Conservation (phyloP, 2,113 vertebrate genomes). For the Paedocypris sp. region DNA sequence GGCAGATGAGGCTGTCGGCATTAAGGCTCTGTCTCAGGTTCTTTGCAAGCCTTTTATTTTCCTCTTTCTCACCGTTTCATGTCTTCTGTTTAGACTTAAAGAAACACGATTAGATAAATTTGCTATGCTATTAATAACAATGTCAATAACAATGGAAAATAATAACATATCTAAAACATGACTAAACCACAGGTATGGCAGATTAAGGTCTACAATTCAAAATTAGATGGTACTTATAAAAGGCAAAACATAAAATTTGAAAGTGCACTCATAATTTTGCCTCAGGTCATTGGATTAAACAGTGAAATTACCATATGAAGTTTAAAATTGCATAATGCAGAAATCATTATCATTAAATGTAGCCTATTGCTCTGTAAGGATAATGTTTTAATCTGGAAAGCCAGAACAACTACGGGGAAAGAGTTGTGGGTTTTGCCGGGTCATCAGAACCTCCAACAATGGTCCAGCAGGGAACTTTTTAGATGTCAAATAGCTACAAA, state of each 20-base stretch:
- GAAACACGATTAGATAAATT: constrained; percentile 58
- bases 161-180: constrained; percentile 13
- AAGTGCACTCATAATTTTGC: constrained; percentile 53
- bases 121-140: no score
- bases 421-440: no score
- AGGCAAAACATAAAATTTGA: constrained; percentile 58
- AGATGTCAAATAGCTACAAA: no score
- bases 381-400: no score
- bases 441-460: no score
- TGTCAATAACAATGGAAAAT: no score
- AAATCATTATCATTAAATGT: no score
- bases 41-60: constrained; percentile 44
- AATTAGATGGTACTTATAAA: constrained; percentile 59
- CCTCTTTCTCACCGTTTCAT: constrained; percentile 17
- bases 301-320: constrained; percentile 71
- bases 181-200: constrained; percentile 54
- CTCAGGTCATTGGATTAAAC: constrained; percentile 60
- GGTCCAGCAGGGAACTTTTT: no score
- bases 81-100: constrained; percentile 21
- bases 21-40: constrained; percentile 78
- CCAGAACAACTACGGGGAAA: no score
- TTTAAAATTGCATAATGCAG: constrained; percentile 67
- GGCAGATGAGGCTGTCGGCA: constrained; percentile 86
- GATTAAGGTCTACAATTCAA: constrained; percentile 55
- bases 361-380: no score